phyloP scores from a whole-genome alignment of 2,888 invertebrate genomes.

The Rapana venosa region DNA sequence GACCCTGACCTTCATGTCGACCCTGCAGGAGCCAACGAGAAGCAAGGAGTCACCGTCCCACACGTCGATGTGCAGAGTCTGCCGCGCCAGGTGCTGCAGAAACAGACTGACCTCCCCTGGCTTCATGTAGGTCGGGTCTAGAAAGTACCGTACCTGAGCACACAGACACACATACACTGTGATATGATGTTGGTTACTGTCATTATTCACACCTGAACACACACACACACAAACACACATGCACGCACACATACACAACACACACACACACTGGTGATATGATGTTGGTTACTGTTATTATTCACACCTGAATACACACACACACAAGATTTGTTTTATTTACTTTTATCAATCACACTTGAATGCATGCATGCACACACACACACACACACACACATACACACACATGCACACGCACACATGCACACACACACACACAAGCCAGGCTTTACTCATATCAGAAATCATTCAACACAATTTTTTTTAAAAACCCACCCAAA shows the following conservation, averaged over 20 bases:
- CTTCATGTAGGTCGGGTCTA: conserved; percentile 77
- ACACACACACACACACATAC: background rate
- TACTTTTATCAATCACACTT: too few species aligned
- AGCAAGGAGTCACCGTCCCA: conserved; percentile 80
- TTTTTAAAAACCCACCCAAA: too few species aligned
- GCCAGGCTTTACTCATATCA: background rate
- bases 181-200: too few species aligned
- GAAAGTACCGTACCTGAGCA: conserved; percentile 76
- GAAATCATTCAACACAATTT: too few species aligned
- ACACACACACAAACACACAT: too few species aligned
- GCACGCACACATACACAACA: too few species aligned
- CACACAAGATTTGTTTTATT: background rate
- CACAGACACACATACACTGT: background rate
- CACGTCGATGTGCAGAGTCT: conserved; percentile 79
- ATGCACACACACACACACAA: background rate
- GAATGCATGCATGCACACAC: background rate
- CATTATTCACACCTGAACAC: too few species aligned
- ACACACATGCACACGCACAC: background rate
- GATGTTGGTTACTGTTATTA: too few species aligned
- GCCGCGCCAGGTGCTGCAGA: conserved; percentile 76
- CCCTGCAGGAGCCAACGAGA: conserved; percentile 78
- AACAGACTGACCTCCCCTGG: conserved; percentile 77
- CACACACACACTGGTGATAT: background rate
- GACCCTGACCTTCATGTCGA: conserved; percentile 78
- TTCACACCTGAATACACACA: background rate